These are phyloP conservation scores for Ctenicera cuprea DNA, from an alignment of 2,888 invertebrate species.

Conservation along the genomic window DNA sequence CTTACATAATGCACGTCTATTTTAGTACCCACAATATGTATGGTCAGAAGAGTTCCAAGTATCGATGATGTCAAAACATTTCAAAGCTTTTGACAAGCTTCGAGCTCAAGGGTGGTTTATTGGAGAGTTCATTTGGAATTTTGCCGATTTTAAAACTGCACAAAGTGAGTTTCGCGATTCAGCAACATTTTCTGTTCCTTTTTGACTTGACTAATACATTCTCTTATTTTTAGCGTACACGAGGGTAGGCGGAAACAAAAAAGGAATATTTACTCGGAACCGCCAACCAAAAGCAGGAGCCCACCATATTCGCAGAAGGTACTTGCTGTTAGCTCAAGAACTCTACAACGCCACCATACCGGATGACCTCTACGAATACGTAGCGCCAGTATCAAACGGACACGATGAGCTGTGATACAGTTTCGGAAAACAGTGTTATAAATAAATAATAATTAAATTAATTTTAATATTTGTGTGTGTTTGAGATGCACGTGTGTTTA, in stretches of 20 bases:
- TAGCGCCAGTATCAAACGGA: constrained; percentile 51
- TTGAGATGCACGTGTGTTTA: too few relatives aligned
- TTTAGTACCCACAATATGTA: constrained; percentile 80
- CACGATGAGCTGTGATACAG: constrained; percentile 48
- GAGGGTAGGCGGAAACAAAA: constrained; percentile 90
- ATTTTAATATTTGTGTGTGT: too few relatives aligned
- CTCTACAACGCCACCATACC: constrained; percentile 77
- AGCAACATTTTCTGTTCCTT: too few relatives aligned
- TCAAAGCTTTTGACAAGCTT: constrained; percentile 92
- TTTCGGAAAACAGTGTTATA: too few relatives aligned
- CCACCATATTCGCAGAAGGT: constrained; percentile 86
- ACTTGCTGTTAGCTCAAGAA: constrained; percentile 80
- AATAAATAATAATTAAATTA: too few relatives aligned
- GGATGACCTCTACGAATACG: constrained; percentile 76
- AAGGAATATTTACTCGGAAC: constrained; percentile 92
- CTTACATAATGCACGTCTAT: too few relatives aligned
- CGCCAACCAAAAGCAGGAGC: constrained; percentile 95
- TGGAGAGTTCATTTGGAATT: constrained; percentile 99
- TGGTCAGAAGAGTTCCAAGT: constrained; percentile 98
- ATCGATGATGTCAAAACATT: constrained; percentile 88
- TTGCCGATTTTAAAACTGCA: constrained; percentile 97
- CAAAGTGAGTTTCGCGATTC: constrained; percentile 76
- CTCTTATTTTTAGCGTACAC: constrained; percentile 79
- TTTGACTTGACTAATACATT: too few relatives aligned
- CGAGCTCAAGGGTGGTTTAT: constrained; percentile 86